Evolutionary conservation across 2,888 invertebrate species (phyloP).

Genomic region (Molorchus minor): DNA sequence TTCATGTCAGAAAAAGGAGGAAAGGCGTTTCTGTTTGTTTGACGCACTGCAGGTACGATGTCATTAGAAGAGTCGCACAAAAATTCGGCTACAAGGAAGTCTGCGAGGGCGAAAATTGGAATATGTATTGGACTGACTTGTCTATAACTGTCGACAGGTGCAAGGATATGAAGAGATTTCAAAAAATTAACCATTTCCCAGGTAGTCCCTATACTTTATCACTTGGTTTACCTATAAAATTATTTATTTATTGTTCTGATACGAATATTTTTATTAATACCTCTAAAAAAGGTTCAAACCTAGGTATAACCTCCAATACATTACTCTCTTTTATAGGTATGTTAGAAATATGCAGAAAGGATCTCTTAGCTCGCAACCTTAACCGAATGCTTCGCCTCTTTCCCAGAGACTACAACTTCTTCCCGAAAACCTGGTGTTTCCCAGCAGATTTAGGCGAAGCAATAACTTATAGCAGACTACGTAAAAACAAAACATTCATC

Average conservation of each 20-base stretch:
- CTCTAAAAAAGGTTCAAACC: too few relatives aligned
- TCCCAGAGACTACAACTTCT: conserved; percentile 90
- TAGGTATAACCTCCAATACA: too few relatives aligned
- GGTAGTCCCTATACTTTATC: too few relatives aligned
- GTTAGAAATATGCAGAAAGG: conserved; percentile 74
- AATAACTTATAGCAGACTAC: conserved; percentile 73
- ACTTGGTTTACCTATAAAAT: too few relatives aligned
- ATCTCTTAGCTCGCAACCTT: conserved; percentile 86
- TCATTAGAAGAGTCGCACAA: conserved; percentile 75
- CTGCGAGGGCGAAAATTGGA: conserved; percentile 84
- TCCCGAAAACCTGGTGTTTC: conserved; percentile 93
- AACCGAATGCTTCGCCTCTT: conserved; percentile 89
- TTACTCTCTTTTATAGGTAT: conserved; percentile 56
- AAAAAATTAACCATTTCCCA: conserved; percentile 89
- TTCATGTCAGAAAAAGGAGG: conserved; percentile 38
- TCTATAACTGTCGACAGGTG: conserved; percentile 86
- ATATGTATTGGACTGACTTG: conserved; percentile 90
- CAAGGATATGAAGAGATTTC: conserved; percentile 91
- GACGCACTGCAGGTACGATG: conserved; percentile 77
- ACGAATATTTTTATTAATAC: too few relatives aligned
- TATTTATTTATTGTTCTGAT: too few relatives aligned
- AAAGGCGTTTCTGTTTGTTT: conserved; percentile 70
- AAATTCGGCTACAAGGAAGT: conserved; percentile 81
- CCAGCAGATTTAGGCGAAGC: conserved; percentile 87
- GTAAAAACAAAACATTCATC: conserved; percentile 82